Conservation (phyloP, 1,140 invertebrate species). For the Temnothorax longispinosus region DNA sequence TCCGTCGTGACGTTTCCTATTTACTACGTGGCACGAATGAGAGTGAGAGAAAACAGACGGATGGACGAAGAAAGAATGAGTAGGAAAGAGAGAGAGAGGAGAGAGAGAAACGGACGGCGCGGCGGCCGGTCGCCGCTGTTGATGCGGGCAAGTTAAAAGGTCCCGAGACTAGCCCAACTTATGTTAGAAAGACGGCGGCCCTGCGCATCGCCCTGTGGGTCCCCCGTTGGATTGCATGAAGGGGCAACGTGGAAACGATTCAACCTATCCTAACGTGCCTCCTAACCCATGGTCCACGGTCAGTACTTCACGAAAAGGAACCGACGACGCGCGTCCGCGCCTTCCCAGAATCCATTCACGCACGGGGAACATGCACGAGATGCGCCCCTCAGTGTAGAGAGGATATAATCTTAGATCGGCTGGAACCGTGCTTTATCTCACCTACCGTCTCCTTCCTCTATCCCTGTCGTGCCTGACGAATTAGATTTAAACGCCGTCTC, state of each 20-base stretch:
- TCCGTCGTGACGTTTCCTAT: conserved; percentile 62
- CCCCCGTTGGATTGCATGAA: conserved; percentile 14
- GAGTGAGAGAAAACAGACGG: conserved; percentile 19
- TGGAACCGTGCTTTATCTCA: conserved; percentile 35
- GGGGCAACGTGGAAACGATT: conserved; percentile 47
- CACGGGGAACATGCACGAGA: conserved; percentile 2
- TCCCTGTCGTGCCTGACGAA: conserved; percentile 33
- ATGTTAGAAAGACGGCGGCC: conserved; percentile 1
- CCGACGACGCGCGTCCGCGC: background rate
- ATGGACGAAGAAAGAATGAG: background rate
- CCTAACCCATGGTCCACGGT: conserved; percentile 25
- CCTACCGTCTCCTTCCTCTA: background rate
- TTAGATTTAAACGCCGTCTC: conserved; percentile 43
- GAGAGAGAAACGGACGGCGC: background rate
- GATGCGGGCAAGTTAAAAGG: conserved; percentile 71
- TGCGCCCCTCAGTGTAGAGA: background rate
- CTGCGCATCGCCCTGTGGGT: background rate
- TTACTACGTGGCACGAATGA: conserved; percentile 41
- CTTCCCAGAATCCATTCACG: conserved; percentile 71
- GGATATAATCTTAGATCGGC: conserved; percentile 44
- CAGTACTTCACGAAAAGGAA: conserved; percentile 16
- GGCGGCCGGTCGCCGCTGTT: background rate
- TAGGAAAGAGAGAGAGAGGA: background rate
- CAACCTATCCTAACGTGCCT: conserved; percentile 68
- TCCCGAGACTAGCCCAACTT: conserved; percentile 19